A percentile compares a stretch with the other conserved stretches of the same genome.
Evolutionary conservation across 2,797 vertebrate genomes (phyloP).

Genomic region (Lacerta bilineata): DNA sequence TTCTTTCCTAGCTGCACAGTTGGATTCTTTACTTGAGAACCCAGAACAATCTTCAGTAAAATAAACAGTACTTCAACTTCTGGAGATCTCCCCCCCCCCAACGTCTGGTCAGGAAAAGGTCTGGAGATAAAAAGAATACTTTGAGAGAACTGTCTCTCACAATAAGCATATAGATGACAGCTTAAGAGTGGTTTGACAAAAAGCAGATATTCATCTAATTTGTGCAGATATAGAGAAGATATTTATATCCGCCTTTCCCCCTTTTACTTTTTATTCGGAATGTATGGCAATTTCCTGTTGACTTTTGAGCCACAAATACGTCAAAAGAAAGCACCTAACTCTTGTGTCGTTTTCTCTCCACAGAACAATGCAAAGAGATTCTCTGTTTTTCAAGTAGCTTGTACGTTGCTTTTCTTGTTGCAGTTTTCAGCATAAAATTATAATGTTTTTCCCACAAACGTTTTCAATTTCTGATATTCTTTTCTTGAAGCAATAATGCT

Average conservation of each 20-base stretch:
- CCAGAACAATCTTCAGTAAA: constrained; percentile 30
- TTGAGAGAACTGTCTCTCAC: constrained; percentile 54
- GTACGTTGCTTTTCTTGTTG: not conserved
- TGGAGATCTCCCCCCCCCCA: not conserved
- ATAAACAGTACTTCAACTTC: constrained; percentile 52
- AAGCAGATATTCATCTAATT: constrained; percentile 64
- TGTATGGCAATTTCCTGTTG: constrained; percentile 59
- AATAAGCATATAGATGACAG: constrained; percentile 62
- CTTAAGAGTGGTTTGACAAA: constrained; percentile 64
- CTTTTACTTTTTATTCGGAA: constrained; percentile 67
- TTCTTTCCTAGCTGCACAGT: constrained; percentile 18
- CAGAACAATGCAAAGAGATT: constrained; percentile 18
- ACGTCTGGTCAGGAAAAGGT: constrained; percentile 64
- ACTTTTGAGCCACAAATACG: constrained; percentile 51
- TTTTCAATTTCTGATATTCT: not conserved
- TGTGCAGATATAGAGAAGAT: constrained; percentile 51
- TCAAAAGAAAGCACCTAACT: constrained; percentile 57
- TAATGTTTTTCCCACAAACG: not conserved
- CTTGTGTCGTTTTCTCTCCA: constrained; percentile 57
- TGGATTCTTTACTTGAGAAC: constrained; percentile 50
- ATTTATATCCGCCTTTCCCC: constrained; percentile 63
- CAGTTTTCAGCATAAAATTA: not conserved
- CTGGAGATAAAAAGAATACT: constrained; percentile 62
- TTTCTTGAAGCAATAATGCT: not conserved
- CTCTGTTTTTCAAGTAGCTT: not conserved